Conservation (phyloP, 2,113 vertebrate species). For the Acanthochromis polyacanthus region DNA sequence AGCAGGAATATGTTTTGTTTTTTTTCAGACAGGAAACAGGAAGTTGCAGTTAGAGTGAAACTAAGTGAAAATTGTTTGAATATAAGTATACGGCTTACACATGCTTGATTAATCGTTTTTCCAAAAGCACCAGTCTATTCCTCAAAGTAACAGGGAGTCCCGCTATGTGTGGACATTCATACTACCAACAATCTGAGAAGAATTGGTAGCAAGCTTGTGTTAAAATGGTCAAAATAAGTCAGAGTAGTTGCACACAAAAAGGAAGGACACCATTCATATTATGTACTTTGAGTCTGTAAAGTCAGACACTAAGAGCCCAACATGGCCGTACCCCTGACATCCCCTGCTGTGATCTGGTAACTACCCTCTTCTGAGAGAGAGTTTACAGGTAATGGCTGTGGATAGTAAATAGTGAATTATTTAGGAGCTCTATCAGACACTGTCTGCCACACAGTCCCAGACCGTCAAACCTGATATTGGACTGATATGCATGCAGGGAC, state of each 20-base stretch:
- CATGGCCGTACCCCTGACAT: conserved; percentile 14
- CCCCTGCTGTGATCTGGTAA: conserved; percentile 44
- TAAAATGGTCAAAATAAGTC: conserved; percentile 20
- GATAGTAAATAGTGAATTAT: conserved; percentile 72
- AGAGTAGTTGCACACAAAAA: too few relatives aligned
- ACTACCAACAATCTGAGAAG: not conserved
- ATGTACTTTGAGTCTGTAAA: conserved; percentile 1
- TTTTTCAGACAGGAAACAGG: too few relatives aligned
- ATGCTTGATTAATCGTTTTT: conserved; percentile 7
- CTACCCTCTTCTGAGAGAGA: conserved; percentile 40
- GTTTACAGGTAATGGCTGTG: conserved; percentile 55
- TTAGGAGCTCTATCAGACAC: conserved; percentile 67
- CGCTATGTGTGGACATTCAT: conserved; percentile 28
- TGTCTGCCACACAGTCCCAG: conserved; percentile 48
- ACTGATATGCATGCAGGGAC: conserved; percentile 37
- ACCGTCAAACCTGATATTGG: conserved; percentile 57
- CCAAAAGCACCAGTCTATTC: conserved; percentile 9
- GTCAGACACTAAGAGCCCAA: not conserved
- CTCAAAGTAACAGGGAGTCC: conserved; percentile 3
- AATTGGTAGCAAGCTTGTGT: not conserved
- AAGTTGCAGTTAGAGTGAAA: too few relatives aligned
- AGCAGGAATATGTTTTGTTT: too few relatives aligned
- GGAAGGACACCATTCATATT: not conserved
- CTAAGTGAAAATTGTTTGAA: too few relatives aligned
- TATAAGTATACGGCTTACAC: not conserved